These are phyloP conservation scores for Parazoanthus atlanticus DNA, from an alignment of 92 coral and sea anemone genomes.

Conservation along the genomic window DNA sequence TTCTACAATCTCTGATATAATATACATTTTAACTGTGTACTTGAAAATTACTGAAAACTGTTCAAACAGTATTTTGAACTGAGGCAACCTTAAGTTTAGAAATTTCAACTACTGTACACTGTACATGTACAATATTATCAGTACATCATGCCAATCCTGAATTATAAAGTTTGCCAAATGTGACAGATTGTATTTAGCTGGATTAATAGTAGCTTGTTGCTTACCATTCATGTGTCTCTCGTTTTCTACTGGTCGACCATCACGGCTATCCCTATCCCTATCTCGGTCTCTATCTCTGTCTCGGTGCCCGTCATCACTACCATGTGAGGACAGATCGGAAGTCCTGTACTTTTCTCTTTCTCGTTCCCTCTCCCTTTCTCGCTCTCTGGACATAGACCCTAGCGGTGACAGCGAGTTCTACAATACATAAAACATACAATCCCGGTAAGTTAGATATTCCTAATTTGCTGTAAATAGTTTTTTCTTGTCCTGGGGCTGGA, in stretches of 20 bases:
- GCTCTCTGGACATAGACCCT: slow-evolving; percentile 77
- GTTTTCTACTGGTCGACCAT: slow-evolving; percentile 66
- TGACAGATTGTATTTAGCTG: too few species aligned
- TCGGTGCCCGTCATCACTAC: slow-evolving; percentile 95
- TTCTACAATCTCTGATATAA: too few species aligned
- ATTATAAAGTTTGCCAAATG: too few species aligned
- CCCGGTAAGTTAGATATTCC: not conserved
- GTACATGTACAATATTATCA: too few species aligned
- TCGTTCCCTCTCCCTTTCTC: slow-evolving; percentile 36
- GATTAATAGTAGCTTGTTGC: not conserved
- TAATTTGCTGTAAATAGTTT: too few species aligned
- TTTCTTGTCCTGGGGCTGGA: too few species aligned
- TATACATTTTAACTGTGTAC: too few species aligned
- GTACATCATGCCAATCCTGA: too few species aligned
- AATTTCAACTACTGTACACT: too few species aligned
- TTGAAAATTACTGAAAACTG: too few species aligned
- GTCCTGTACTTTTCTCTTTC: slow-evolving; percentile 81
- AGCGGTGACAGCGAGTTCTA: slow-evolving; percentile 96
- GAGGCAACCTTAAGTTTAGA: too few species aligned
- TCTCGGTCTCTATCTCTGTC: slow-evolving; percentile 76
- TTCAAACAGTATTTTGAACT: too few species aligned
- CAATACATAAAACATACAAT: not conserved
- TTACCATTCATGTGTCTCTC: slow-evolving; percentile 92
- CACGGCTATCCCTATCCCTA: slow-evolving; percentile 61
- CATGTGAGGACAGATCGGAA: slow-evolving; percentile 96